phyloP scores from a whole-genome alignment of 2,888 invertebrate genomes.

The Caenorhabditis wallacei region DNA sequence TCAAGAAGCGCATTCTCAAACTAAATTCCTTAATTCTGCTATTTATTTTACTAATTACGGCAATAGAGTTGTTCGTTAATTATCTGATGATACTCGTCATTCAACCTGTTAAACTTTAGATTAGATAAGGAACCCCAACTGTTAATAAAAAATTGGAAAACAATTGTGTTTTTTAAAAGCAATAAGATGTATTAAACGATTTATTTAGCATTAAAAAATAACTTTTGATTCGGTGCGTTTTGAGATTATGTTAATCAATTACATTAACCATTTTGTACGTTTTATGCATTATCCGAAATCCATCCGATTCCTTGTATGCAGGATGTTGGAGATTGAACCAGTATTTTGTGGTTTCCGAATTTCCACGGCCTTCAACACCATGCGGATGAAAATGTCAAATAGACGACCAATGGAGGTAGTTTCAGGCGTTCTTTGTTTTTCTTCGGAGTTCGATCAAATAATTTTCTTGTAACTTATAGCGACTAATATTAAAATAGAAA shows the following conservation, averaged over 20 bases:
- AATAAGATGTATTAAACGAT: no score
- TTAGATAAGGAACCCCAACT: not conserved
- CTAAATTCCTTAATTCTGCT: slow-evolving; percentile 6
- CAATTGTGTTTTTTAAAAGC: no score
- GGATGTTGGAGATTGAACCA: slow-evolving; percentile 1
- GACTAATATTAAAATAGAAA: no score
- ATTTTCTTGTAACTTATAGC: no score
- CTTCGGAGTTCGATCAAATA: no score
- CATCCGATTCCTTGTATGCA: not conserved
- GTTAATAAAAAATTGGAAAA: not conserved
- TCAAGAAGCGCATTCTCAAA: slow-evolving; percentile 10
- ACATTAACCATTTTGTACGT: slow-evolving; percentile 1
- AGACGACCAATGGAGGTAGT: not conserved
- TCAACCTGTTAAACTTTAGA: not conserved
- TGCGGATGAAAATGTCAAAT: slow-evolving; percentile 4
- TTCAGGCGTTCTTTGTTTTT: no score
- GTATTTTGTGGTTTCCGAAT: not conserved
- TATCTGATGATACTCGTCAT: not conserved
- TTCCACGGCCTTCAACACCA: not conserved
- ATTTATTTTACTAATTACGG: slow-evolving; percentile 20
- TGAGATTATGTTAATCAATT: slow-evolving; percentile 3
- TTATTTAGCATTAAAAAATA: no score
- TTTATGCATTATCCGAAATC: slow-evolving; percentile 5
- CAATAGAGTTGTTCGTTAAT: slow-evolving; percentile 28
- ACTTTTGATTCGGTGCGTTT: no score